Percentiles rank a stretch among this genome's conserved stretches.
phyloP scores from a whole-genome alignment of 2,113 vertebrate genomes.

The Anhinga rufa region DNA sequence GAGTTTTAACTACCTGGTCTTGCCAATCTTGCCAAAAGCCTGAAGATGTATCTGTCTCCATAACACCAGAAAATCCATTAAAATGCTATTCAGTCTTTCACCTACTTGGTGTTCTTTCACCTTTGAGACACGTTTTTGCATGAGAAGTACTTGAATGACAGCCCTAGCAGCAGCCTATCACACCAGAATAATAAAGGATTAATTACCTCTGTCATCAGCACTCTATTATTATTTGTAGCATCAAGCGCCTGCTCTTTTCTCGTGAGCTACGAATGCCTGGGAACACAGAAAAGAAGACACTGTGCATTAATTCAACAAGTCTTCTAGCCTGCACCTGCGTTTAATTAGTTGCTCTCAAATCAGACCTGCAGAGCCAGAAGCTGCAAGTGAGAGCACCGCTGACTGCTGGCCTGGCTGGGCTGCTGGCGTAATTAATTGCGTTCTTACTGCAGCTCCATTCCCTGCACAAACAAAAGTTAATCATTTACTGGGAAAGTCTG shows the following conservation, averaged over 20 bases:
- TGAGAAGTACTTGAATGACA: conserved; percentile 35
- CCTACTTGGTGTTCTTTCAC: background rate
- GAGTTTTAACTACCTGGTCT: background rate
- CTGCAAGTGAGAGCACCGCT: background rate
- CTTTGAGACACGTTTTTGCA: conserved; percentile 4
- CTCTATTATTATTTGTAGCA: conserved; percentile 46
- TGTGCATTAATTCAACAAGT: conserved; percentile 51
- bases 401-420: conserved; percentile 23
- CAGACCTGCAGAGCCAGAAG: conserved; percentile 42
- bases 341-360: conserved; percentile 56
- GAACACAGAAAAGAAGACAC: conserved; percentile 32
- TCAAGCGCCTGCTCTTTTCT: background rate
- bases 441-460: background rate
- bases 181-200: conserved; percentile 42
- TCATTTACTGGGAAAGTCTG: background rate
- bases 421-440: conserved; percentile 29
- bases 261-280: conserved; percentile 15
- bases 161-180: conserved; percentile 32
- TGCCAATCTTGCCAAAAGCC: background rate
- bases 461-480: conserved; percentile 36
- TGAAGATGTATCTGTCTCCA: background rate
- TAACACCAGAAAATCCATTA: background rate
- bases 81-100: background rate
- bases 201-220: conserved; percentile 8
- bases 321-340: conserved; percentile 33